Conservation (phyloP, 1,140 invertebrate genomes). For the Trichonephila clavata region DNA sequence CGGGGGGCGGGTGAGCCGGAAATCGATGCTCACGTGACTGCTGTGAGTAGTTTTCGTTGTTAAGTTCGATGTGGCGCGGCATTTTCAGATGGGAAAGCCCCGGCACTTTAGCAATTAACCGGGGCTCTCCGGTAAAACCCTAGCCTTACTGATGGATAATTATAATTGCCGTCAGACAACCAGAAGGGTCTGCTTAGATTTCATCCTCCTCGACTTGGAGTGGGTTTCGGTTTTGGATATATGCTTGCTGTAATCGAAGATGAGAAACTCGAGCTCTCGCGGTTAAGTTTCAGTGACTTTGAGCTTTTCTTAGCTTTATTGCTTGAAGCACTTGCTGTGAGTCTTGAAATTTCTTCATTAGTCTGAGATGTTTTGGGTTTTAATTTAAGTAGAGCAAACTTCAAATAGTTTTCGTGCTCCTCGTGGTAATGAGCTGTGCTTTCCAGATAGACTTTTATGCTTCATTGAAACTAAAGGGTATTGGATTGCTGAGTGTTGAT, state of each 20-base stretch:
- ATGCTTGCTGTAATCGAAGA: background rate
- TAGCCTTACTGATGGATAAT: constrained; percentile 4
- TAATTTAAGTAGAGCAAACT: background rate
- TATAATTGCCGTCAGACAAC: constrained; percentile 37
- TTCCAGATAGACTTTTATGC: no score
- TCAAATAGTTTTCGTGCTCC: no score
- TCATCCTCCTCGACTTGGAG: constrained; percentile 4
- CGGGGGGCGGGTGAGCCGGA: background rate
- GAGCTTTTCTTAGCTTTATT: background rate
- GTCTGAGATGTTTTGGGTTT: background rate
- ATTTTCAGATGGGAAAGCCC: constrained; percentile 7
- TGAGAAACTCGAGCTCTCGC: background rate
- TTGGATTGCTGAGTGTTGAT: no score
- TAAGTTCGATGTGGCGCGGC: background rate
- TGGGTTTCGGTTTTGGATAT: background rate
- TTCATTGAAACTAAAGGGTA: no score
- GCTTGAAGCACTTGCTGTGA: background rate
- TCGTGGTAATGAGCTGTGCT: no score
- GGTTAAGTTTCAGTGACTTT: background rate
- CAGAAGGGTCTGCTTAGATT: background rate
- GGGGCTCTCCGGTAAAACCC: background rate
- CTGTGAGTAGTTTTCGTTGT: constrained; percentile 62
- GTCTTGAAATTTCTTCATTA: background rate
- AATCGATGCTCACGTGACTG: constrained; percentile 60
- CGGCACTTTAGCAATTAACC: constrained; percentile 55